These are phyloP conservation scores for Incurvaria masculella DNA, from an alignment of 2,888 invertebrate genomes.

Conservation along the genomic window DNA sequence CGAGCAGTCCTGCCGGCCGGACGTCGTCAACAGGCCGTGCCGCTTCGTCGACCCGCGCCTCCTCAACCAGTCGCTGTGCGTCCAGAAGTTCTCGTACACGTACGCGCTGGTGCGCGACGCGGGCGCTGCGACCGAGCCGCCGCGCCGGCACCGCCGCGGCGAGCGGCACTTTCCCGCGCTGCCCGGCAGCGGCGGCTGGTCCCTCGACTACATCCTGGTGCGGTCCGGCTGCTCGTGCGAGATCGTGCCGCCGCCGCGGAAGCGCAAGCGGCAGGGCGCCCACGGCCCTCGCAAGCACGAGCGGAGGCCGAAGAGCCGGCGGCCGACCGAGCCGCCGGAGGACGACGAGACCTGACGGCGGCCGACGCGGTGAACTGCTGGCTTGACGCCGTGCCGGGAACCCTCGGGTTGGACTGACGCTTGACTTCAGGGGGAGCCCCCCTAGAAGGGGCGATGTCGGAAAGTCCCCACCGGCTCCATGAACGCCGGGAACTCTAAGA, in stretches of 20 bases:
- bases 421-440: too few species aligned
- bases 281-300: conserved; percentile 38
- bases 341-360: conserved; percentile 41
- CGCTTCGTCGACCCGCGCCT: conserved; percentile 69
- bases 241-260: conserved; percentile 59
- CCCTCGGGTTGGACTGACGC: too few species aligned
- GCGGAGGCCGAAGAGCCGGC: conserved; percentile 21
- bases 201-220: conserved; percentile 78
- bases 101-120: conserved; percentile 76
- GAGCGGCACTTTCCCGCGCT: conserved; percentile 37
- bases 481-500: too few species aligned
- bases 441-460: too few species aligned
- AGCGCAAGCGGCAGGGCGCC: conserved; percentile 29
- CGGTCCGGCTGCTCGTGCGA: conserved; percentile 85
- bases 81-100: conserved; percentile 78
- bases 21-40: conserved; percentile 70
- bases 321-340: conserved; percentile 22
- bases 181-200: conserved; percentile 62
- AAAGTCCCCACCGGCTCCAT: too few species aligned
- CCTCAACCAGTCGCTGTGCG: conserved; percentile 70
- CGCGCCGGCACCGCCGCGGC: conserved; percentile 34
- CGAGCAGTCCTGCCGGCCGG: conserved; percentile 73
- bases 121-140: conserved; percentile 37
- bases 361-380: conserved; percentile 12
- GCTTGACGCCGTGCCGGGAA: neutral